Evolutionary conservation across 2,113 vertebrate species (phyloP).

Genomic region (Sphaerodactylus townsendi): DNA sequence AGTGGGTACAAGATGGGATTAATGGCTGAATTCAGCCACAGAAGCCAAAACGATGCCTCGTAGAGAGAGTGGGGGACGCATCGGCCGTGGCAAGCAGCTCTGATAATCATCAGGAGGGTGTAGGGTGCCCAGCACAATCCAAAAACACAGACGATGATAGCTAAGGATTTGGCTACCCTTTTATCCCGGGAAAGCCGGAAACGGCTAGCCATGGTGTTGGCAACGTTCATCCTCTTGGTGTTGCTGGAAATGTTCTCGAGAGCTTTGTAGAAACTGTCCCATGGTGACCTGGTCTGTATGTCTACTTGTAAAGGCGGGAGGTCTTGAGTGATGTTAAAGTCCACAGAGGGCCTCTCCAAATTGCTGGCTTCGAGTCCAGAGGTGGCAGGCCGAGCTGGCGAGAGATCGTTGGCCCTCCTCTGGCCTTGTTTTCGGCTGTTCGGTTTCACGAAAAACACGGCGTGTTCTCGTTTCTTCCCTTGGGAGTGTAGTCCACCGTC

Average conservation of each 20-base stretch:
- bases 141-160: constrained; percentile 77
- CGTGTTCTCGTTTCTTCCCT: constrained; percentile 33
- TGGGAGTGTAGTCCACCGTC: constrained; percentile 62
- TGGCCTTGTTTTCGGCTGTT: constrained; percentile 21
- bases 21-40: constrained; percentile 80
- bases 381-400: background rate
- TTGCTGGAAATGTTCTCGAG: constrained; percentile 25
- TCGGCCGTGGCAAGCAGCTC: constrained; percentile 72
- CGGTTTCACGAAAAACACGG: constrained; percentile 71
- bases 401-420: constrained; percentile 42
- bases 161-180: constrained; percentile 77
- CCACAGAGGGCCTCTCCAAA: constrained; percentile 47
- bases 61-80: constrained; percentile 74
- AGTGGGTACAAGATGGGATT: constrained; percentile 77
- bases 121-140: constrained; percentile 80
- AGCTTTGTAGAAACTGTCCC: constrained; percentile 48
- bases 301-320: constrained; percentile 69
- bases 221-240: constrained; percentile 37
- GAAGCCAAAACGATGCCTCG: constrained; percentile 79
- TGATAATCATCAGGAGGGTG: constrained; percentile 76
- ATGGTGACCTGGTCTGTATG: background rate
- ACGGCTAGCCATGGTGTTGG: constrained; percentile 58
- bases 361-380: constrained; percentile 23
- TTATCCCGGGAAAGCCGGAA: constrained; percentile 73
- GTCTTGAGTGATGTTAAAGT: constrained; percentile 31